Percentiles rank a stretch among this genome's conserved stretches.
Evolutionary conservation across 2,797 vertebrate species (phyloP).

Genomic region (Sparus aurata): DNA sequence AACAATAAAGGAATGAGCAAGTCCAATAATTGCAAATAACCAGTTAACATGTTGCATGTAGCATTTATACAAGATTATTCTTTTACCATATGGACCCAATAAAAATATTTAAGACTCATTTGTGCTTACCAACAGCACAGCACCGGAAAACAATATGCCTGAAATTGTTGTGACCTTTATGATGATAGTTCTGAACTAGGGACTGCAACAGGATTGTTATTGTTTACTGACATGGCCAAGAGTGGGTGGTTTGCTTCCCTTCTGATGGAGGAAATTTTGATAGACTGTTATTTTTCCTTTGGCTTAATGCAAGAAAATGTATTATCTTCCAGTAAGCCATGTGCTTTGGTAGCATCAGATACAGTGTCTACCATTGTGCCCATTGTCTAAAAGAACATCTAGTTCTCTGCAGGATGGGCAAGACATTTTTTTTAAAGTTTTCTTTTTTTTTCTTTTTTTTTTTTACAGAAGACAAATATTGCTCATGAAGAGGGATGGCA

Average conservation of each 20-base stretch:
- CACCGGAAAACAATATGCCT: not conserved
- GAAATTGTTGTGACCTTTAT: constrained; percentile 21
- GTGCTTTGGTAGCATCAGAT: not conserved
- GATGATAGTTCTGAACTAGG: not conserved
- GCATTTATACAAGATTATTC: not conserved
- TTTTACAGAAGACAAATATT: constrained; percentile 3
- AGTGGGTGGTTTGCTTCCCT: not conserved
- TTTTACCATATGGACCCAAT: not conserved
- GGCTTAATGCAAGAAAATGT: not conserved
- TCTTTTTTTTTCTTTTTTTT: too few species aligned
- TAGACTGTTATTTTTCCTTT: not conserved
- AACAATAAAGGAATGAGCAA: too few species aligned
- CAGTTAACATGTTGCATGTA: not conserved
- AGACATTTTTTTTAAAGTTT: not conserved
- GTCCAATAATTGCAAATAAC: too few species aligned
- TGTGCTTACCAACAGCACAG: not conserved
- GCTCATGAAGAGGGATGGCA: not conserved
- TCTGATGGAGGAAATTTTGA: not conserved
- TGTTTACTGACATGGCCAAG: not conserved
- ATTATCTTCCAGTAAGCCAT: not conserved
- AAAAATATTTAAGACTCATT: not conserved
- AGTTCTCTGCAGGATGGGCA: not conserved
- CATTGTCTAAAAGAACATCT: not conserved
- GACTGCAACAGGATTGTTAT: constrained; percentile 1
- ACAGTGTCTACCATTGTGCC: not conserved